Percentiles rank a stretch among this genome's conserved stretches.
These are phyloP conservation scores for Rambutsinella grinnellia DNA, from an alignment of 2,888 invertebrate species.

Conservation along the genomic window DNA sequence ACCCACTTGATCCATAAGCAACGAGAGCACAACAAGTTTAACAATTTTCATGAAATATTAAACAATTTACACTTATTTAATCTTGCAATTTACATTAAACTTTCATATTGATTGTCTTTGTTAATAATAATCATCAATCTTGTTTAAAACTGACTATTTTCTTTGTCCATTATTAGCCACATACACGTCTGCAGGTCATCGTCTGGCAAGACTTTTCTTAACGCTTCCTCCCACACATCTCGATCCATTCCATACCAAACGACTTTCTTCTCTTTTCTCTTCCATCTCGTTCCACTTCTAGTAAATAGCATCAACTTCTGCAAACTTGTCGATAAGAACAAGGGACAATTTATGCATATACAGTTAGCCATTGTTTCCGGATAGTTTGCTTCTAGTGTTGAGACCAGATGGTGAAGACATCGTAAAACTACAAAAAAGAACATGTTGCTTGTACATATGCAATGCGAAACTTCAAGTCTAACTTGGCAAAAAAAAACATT, in stretches of 20 bases:
- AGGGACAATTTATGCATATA: constrained; percentile 16
- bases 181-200: not conserved
- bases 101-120: not conserved
- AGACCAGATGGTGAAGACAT: constrained; percentile 1
- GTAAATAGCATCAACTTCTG: not conserved
- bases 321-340: not conserved
- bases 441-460: not conserved
- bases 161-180: not conserved
- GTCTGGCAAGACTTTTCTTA: not conserved
- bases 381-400: constrained; percentile 10
- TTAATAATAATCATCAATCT: not conserved
- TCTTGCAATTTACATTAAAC: not conserved
- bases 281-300: not conserved
- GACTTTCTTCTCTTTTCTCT: not conserved
- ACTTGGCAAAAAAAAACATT: too few relatives aligned
- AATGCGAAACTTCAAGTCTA: not conserved
- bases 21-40: too few relatives aligned
- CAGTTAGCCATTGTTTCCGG: constrained; percentile 11
- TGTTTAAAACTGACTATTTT: not conserved
- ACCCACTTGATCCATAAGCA: constrained; percentile 25
- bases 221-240: not conserved
- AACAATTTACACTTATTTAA: not conserved
- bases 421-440: constrained; percentile 16
- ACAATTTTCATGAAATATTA: too few relatives aligned
- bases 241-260: not conserved